These are phyloP conservation scores for Polyodon spathula DNA, from an alignment of 2,113 vertebrate genomes.

Conservation along the genomic window DNA sequence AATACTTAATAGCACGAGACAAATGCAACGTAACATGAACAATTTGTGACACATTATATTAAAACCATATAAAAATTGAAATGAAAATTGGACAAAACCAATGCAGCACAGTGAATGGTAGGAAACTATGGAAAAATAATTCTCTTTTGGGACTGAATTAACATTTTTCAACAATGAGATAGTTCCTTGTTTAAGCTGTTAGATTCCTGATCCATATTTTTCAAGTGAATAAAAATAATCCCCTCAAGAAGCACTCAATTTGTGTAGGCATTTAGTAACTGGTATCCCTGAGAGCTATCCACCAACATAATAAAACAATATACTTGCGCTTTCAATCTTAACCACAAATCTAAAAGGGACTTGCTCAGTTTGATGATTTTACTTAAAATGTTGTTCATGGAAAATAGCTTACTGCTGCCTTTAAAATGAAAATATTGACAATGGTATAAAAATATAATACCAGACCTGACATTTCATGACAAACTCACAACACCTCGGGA, in stretches of 20 bases:
- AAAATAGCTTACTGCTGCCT: neutral
- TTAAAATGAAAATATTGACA: slow-evolving; percentile 2
- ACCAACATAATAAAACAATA: neutral
- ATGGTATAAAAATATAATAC: slow-evolving; percentile 1
- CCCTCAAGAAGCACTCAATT: neutral
- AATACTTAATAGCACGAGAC: neutral
- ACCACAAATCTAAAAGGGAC: slow-evolving; percentile 1
- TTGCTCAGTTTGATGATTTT: neutral
- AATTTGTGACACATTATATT: neutral
- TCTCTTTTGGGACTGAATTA: neutral
- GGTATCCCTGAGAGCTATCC: neutral
- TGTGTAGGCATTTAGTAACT: neutral
- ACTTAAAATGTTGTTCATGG: neutral
- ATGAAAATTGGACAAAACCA: neutral
- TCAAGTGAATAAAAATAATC: neutral
- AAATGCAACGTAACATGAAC: neutral
- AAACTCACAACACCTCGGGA: neutral
- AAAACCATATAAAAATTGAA: neutral
- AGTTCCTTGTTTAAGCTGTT: slow-evolving; percentile 1
- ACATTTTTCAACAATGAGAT: neutral
- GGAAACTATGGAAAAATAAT: neutral
- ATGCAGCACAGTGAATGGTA: neutral
- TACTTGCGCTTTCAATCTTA: slow-evolving; percentile 2
- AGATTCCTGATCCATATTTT: neutral
- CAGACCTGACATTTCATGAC: neutral